Evolutionary conservation across 2,113 vertebrate genomes (phyloP), one percentile per base, ranked within the genome.

Genomic region (Sinocyclocheilus rhinocerous): DNA sequence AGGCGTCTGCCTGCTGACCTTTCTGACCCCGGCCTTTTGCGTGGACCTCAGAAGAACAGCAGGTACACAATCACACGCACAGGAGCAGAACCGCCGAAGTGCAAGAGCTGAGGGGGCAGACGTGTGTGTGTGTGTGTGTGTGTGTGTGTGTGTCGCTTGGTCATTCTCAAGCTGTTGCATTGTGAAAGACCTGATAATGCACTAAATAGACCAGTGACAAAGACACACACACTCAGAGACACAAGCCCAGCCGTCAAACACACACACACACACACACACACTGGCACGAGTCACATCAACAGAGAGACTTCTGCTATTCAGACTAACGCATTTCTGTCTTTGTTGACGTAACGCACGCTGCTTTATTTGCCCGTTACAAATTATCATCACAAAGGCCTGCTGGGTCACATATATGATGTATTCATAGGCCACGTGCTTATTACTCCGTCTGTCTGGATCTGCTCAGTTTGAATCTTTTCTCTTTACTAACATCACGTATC

Each of bases 1-100:
- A 93, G 92, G 94, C 94, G 92, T 94, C 94, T 94, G 94, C 94
- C 92, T 91, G 88, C 89, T 94, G 93, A 94, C 94, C 95, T 91
- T 75, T 42, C 80, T 92, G 92, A 94, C 94, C 92, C 92, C 20
- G 50, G 90, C 88, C 91, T 85, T 91, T 90, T 88, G 90, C 91
- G 89, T 89, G 92, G 92, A 93, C 90, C 92, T 89, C 89, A 93
- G 92, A 91, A 76, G 85, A 88, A 90, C 87, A 90, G 89, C 84
- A 90, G 85, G 87, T 80, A 84, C 63, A 84, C 69, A 87, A 39
- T 22, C 82, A 79, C 81, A 84, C 24, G 86, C 84, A 81, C 33
- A 75, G 67, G 65, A 79, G 76, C 73, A 83, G 83, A 87, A 88
- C 89, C 87, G 89, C 89, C 88, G 89, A 87, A 80, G 73, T 84